Conservation (phyloP, 1,140 invertebrate genomes). For the Macrobrachium rosenbergii region DNA sequence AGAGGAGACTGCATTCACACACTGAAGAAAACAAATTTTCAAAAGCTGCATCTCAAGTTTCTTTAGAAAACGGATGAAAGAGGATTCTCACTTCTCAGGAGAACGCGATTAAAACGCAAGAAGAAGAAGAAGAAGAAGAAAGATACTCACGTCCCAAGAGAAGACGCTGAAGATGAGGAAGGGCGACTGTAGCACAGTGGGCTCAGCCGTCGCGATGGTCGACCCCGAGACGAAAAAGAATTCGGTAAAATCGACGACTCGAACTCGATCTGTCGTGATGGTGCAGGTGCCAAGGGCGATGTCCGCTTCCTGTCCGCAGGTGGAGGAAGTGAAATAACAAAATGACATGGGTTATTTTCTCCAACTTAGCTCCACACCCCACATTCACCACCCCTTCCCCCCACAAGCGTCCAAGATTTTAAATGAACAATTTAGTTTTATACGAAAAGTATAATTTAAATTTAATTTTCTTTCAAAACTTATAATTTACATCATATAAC, state of each 20-base stretch:
- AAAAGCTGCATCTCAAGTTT: too few relatives aligned
- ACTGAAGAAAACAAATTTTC: too few relatives aligned
- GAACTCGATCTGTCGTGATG: slow-evolving; percentile 16
- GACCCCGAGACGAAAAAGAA: slow-evolving; percentile 31
- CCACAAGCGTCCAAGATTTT: too few relatives aligned
- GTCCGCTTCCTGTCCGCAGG: slow-evolving; percentile 22
- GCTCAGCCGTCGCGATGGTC: slow-evolving; percentile 1
- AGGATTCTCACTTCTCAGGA: too few relatives aligned
- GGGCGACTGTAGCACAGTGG: not conserved
- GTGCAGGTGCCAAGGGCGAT: slow-evolving; percentile 31
- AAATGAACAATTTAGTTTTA: too few relatives aligned
- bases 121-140: not conserved
- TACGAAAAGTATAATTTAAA: too few relatives aligned
- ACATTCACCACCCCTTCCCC: too few relatives aligned
- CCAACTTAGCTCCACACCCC: too few relatives aligned
- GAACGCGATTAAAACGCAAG: not conserved
- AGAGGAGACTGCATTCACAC: too few relatives aligned
- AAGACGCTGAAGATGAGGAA: slow-evolving; percentile 41
- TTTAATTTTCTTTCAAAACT: too few relatives aligned
- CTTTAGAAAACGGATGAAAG: too few relatives aligned
- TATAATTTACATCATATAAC: too few relatives aligned
- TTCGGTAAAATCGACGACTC: slow-evolving; percentile 47
- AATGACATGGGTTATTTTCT: not conserved
- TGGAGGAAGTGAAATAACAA: not conserved
- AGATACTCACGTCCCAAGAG: slow-evolving; percentile 16